Conservation (phyloP, 2,113 vertebrate species). For the Heloderma charlesbogerti region DNA sequence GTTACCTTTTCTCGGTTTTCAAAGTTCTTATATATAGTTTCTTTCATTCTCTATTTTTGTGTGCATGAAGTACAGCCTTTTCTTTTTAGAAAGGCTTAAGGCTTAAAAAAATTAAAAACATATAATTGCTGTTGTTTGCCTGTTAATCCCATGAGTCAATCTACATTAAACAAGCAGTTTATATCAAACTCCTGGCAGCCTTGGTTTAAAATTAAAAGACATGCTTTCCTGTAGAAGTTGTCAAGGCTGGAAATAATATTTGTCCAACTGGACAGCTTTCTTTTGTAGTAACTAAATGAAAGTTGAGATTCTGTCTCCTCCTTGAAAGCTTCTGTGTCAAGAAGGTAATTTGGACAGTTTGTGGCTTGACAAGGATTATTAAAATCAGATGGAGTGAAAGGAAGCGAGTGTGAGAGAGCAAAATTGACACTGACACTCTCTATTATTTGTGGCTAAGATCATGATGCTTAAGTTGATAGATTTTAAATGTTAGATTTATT, state of each 20-base stretch:
- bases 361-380: conserved; percentile 99
- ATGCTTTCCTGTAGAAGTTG: conserved; percentile 91
- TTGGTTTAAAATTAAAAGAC: conserved; percentile 89
- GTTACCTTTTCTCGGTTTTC: not conserved
- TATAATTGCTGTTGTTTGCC: conserved; percentile 83
- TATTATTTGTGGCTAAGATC: conserved; percentile 96
- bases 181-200: conserved; percentile 79
- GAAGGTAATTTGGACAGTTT: conserved; percentile 92
- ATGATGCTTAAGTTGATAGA: conserved; percentile 88
- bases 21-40: not conserved
- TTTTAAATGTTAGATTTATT: conserved; percentile 80
- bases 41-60: conserved; percentile 51
- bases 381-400: conserved; percentile 95
- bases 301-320: conserved; percentile 96
- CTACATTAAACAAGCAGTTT: conserved; percentile 77
- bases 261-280: conserved; percentile 97
- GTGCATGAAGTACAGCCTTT: conserved; percentile 48
- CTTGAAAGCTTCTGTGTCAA: conserved; percentile 89
- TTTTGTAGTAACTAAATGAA: conserved; percentile 97
- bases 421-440: conserved; percentile 98
- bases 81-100: conserved; percentile 59
- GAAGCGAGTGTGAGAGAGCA: conserved; percentile 88
- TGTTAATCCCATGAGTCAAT: conserved; percentile 85
- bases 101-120: not conserved
- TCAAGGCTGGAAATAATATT: conserved; percentile 98